Conservation (phyloP, 2,888 invertebrate species). For the Aphidoletes aphidimyza region DNA sequence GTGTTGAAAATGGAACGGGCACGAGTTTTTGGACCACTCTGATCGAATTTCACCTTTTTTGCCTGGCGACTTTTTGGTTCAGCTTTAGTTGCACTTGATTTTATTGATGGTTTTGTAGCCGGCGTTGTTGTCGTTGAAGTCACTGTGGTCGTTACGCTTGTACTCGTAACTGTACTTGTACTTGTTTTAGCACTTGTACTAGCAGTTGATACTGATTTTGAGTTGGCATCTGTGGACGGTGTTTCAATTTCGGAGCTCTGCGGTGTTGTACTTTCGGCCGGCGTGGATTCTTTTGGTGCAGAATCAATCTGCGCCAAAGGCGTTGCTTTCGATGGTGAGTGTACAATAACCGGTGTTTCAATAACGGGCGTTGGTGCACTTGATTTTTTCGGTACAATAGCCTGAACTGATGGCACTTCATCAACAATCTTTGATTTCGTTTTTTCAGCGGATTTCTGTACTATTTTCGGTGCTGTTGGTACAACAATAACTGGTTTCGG, state of each 20-base stretch:
- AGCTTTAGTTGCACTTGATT: background rate
- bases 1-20: slow-evolving; percentile 22
- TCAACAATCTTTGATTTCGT: background rate
- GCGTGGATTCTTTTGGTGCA: background rate
- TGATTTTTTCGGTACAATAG: background rate
- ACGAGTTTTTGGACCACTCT: slow-evolving; percentile 13
- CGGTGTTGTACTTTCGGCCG: background rate
- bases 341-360: background rate
- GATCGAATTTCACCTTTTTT: slow-evolving; percentile 8
- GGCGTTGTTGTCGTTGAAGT: background rate
- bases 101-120: background rate
- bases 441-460: background rate
- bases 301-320: background rate
- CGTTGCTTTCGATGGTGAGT: background rate
- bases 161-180: background rate
- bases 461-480: background rate
- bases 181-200: too few relatives aligned
- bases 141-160: background rate
- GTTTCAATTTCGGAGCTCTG: background rate
- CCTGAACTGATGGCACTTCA: background rate
- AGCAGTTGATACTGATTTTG: too few relatives aligned
- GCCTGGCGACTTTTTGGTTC: background rate
- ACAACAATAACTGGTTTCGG: slow-evolving; percentile 23
- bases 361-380: background rate
- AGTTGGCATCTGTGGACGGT: slow-evolving; percentile 1